A percentile compares a stretch with the other conserved stretches of the same genome.
Conservation (phyloP, 2,113 vertebrate genomes). For the Triplophysa rosa region DNA sequence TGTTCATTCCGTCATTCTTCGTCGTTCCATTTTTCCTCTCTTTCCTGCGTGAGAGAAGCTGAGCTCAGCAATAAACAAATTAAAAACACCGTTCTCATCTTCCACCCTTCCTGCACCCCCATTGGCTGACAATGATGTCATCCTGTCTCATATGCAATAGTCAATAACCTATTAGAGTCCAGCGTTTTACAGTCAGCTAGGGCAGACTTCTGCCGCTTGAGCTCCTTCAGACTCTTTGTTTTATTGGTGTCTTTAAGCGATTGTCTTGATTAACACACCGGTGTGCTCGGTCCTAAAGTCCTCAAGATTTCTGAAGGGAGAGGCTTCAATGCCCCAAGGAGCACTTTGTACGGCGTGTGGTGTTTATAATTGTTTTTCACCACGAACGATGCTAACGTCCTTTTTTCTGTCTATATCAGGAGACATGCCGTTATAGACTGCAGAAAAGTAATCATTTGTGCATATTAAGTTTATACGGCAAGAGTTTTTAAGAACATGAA, state of each 20-base stretch:
- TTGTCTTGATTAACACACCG: slow-evolving; percentile 60
- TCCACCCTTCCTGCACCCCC: slow-evolving; percentile 38
- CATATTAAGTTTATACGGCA: neutral
- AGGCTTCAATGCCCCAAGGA: slow-evolving; percentile 31
- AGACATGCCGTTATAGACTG: slow-evolving; percentile 8
- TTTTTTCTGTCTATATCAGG: neutral
- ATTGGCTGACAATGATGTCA: slow-evolving; percentile 79
- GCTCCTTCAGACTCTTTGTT: slow-evolving; percentile 55
- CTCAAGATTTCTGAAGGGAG: slow-evolving; percentile 43
- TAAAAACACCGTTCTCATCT: slow-evolving; percentile 60
- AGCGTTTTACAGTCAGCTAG: slow-evolving; percentile 70
- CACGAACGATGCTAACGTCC: neutral
- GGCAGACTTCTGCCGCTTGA: slow-evolving; percentile 64
- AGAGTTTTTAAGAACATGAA: no score
- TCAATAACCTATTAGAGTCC: slow-evolving; percentile 76
- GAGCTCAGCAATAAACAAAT: slow-evolving; percentile 71
- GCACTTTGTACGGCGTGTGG: neutral
- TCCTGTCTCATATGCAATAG: slow-evolving; percentile 61
- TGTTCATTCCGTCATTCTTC: slow-evolving; percentile 52
- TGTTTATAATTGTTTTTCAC: slow-evolving; percentile 25
- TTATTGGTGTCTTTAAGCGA: slow-evolving; percentile 65
- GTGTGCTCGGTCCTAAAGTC: slow-evolving; percentile 49
- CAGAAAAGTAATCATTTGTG: neutral
- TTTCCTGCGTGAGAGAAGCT: slow-evolving; percentile 57
- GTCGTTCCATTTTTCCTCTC: slow-evolving; percentile 30